A percentile compares a stretch with the other conserved stretches of the same genome.
phyloP scores from a whole-genome alignment of 2,113 vertebrate genomes.

The Dasypus novemcinctus region DNA sequence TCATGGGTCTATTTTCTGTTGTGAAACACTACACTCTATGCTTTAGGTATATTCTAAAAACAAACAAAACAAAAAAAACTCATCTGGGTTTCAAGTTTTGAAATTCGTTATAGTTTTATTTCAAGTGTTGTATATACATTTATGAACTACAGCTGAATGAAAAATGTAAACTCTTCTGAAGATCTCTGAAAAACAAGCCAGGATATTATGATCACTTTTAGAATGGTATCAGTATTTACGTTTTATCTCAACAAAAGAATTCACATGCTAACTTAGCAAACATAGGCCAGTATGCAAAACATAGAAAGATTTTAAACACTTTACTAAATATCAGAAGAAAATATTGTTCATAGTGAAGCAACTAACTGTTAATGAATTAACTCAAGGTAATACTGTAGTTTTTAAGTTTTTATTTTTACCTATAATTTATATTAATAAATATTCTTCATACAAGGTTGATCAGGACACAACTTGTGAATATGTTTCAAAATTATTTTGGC shows the following conservation, averaged over 20 bases:
- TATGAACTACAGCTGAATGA: neutral
- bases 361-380: neutral
- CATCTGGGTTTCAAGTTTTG: neutral
- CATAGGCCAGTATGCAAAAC: neutral
- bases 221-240: neutral
- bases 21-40: neutral
- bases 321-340: conserved; percentile 40
- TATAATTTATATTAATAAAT: neutral
- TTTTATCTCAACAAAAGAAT: neutral
- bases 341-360: neutral
- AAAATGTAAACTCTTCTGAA: neutral
- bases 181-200: neutral
- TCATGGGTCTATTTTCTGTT: conserved; percentile 8
- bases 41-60: neutral
- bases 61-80: neutral
- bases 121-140: neutral
- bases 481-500: conserved; percentile 16
- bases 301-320: conserved; percentile 20
- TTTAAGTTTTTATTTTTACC: conserved; percentile 1
- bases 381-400: neutral
- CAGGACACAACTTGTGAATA: neutral
- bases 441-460: neutral
- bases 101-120: conserved; percentile 18
- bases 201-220: neutral
- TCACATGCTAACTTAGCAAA: neutral